Conservation (phyloP, 2,797 vertebrate species). For the Acomys russatus region DNA sequence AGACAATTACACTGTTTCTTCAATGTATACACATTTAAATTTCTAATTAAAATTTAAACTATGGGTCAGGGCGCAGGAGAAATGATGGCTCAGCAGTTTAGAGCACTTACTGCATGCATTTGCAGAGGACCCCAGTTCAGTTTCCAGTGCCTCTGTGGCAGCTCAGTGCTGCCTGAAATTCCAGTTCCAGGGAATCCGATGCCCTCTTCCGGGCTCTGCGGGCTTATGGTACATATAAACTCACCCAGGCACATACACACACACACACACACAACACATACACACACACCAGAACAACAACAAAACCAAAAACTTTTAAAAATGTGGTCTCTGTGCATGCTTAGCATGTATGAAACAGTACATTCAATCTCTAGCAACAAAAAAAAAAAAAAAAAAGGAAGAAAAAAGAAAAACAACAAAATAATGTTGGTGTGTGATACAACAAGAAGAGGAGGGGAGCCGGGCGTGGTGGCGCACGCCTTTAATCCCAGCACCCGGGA, state of each 20-base stretch:
- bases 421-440: too few relatives aligned
- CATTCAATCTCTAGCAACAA: too few relatives aligned
- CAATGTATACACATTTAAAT: background rate
- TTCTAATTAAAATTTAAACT: slow-evolving; percentile 49
- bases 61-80: background rate
- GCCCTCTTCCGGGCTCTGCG: background rate
- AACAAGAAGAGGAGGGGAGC: too few relatives aligned
- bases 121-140: background rate
- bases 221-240: background rate
- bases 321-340: background rate
- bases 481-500: too few relatives aligned
- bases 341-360: too few relatives aligned
- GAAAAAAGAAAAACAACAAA: too few relatives aligned
- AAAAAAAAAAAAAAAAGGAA: too few relatives aligned
- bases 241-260: background rate
- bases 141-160: background rate
- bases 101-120: background rate
- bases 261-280: background rate
- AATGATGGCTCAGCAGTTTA: background rate
- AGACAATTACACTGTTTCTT: background rate
- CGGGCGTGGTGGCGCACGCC: too few relatives aligned
- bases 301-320: background rate
- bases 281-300: background rate
- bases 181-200: background rate
- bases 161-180: background rate